Evolutionary conservation across 1,140 invertebrate genomes (phyloP).

Genomic region (Gryllus bimaculatus): DNA sequence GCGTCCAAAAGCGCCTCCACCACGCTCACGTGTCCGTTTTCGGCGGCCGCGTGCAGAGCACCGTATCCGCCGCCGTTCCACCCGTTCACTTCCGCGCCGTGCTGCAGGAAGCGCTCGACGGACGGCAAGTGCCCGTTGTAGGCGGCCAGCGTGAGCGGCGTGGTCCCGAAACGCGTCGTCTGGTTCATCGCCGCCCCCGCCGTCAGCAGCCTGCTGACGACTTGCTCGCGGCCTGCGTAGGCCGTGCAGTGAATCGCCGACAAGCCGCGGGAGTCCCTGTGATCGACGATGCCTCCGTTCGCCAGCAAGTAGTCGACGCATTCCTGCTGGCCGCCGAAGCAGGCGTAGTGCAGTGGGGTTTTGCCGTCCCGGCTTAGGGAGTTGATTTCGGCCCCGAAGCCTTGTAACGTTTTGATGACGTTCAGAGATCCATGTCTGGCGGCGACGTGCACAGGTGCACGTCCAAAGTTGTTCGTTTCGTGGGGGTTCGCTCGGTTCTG

Average conservation of each 20-base stretch:
- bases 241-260: not conserved
- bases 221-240: not conserved
- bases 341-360: too few relatives aligned
- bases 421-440: constrained; percentile 24
- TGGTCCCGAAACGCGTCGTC: not conserved
- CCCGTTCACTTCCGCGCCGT: constrained; percentile 52
- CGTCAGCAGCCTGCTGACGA: not conserved
- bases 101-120: constrained; percentile 53
- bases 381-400: too few relatives aligned
- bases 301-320: not conserved
- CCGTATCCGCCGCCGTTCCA: constrained; percentile 62
- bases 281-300: not conserved
- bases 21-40: constrained; percentile 7
- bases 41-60: constrained; percentile 29
- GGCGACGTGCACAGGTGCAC: constrained; percentile 62
- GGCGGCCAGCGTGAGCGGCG: constrained; percentile 24
- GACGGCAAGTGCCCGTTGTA: constrained; percentile 56
- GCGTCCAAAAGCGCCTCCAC: constrained; percentile 29
- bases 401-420: not conserved
- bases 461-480: constrained; percentile 31
- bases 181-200: not conserved
- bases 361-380: too few relatives aligned
- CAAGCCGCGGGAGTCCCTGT: not conserved
- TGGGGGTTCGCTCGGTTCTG: constrained; percentile 23
- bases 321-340: too few relatives aligned